Conservation (phyloP, 2,797 vertebrate genomes). For the Tolypeutes matacus region DNA sequence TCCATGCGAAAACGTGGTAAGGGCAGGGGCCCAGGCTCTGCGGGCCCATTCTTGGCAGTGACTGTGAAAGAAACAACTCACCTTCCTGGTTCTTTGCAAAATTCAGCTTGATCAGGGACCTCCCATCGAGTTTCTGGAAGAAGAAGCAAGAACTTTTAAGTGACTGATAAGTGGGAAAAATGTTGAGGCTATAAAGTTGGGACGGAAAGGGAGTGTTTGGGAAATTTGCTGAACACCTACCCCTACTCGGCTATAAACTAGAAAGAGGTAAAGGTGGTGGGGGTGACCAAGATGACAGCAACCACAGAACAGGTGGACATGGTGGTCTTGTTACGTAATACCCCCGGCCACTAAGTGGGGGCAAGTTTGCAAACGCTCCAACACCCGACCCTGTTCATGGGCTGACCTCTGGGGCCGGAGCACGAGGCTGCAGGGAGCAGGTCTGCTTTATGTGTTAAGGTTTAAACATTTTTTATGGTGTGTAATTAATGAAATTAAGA, state of each 20-base stretch:
- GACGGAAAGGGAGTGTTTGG: neutral
- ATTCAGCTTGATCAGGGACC: constrained; percentile 96
- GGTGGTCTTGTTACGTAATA: too few relatives aligned
- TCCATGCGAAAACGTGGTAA: neutral
- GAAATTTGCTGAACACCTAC: neutral
- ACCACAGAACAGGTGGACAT: neutral
- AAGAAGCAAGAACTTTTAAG: constrained; percentile 60
- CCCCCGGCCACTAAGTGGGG: neutral
- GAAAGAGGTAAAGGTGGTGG: accelerated
- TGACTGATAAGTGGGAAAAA: neutral
- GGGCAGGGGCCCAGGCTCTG: accelerated
- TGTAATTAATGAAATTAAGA: neutral
- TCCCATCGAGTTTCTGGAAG: constrained; percentile 95
- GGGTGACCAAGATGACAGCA: neutral
- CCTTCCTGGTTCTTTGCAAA: constrained; percentile 96
- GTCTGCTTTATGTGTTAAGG: neutral
- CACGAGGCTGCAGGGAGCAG: neutral
- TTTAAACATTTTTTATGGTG: neutral
- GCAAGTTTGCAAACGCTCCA: neutral
- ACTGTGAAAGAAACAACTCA: constrained; percentile 83
- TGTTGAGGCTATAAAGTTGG: accelerated
- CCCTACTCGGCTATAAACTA: neutral
- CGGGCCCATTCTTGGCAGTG: neutral
- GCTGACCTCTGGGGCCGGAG: neutral
- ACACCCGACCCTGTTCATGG: neutral